Evolutionary conservation across 2,888 invertebrate genomes (phyloP), one percentile per base, ranked within the genome.

Genomic region (Meteorus cinctellus): DNA sequence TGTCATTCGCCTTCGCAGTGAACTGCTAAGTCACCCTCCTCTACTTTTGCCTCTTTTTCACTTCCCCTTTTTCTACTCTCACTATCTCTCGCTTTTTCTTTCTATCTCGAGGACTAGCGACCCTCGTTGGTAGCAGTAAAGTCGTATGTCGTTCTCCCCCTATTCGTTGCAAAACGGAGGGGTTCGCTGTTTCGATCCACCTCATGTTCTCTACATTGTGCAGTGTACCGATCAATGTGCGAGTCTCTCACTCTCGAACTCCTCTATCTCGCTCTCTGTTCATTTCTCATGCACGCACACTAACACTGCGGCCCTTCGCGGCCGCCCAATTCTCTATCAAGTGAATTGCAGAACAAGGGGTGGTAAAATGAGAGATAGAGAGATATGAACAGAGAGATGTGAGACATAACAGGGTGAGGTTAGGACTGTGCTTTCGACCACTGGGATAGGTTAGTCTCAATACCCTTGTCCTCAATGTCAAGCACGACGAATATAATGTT

Each of bases 381-480:
- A 63, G n/a, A 41, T 41, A 41, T 41, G 41, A 41, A 41, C 41
- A 63, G 31, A 34, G 27, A 62, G 34, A 59, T 36, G 62, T 24
- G 10, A 55, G 1, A 55, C 6, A 19, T 55, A 55, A 55, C 55
- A 55, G 55, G 36, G 62, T 60, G 45, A 60, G 71, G 71, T 45
- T 71, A 71, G 69, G 59, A 69, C 59, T 55, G 19, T 55, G 19
- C 55, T 55, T 34, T 69, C 48, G 60, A 59, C 59, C 71, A 71
- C 71, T 71, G 31, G 71, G 62, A 45, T 71, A 67, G 69, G 69
- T 69, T 69, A 55, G 69, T 69, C 69, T 69, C 36, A 34, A 36
- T 27, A 41, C 60, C 24, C 68, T 34, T 51, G 68, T 68, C 51
- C 55, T 71, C 71, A 71, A 71, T 71, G 71, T 71, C 71, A 71